Evolutionary conservation across 2,113 vertebrate genomes (phyloP), one percentile per base, ranked within the genome.

Genomic region (Chaetura pelagica): DNA sequence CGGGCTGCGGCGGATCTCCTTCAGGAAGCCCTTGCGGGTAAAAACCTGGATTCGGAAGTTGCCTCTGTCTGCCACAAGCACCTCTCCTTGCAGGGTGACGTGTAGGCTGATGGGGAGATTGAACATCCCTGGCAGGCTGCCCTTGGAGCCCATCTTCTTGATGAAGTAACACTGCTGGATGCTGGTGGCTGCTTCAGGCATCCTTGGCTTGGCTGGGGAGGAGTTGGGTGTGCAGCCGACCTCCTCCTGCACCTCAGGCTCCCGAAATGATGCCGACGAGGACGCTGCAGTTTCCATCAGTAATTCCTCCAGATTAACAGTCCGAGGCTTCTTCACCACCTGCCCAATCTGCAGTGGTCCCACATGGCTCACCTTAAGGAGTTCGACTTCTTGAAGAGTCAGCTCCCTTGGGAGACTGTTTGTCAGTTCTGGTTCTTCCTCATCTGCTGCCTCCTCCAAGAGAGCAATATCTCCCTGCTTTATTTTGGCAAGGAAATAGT

Each of bases 1-100:
- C 38, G 99, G 99, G 85, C 99, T 99, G 66, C 99, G 98, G 23
- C 99, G 98, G 83, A 99, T 99, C 97, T 99, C 99, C 72, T 98
- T 99, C 91, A 99, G 96, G 84, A 99, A 99, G 82, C 99, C 99
- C 92, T 99, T 99, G 94, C 99, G 99, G 69, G 99, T 99, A 5
- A 99, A 99, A 74, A 99, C 99, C 96, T 99, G 99, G 86, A 99
- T 98, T 5, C 99, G 98, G 97, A 98, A 99, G 94, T 99, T 99
- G 42, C 99, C 99, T 1, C 99, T 98, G 94, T 99, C 99, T 0
- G 99, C 99, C 38, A 99, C 99, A 4, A 99, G 98, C 34, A 99
- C 99, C 88, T 99, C 99, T 0, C 99, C 99, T 27, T 99, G 99
- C 7, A 94, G n/a, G 11, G 99, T 99, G 63, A 99, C 99, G 0